A percentile compares a stretch with the other conserved stretches of the same genome.
phyloP scores from a whole-genome alignment of 1,140 invertebrate species.

The Ceratoteleas bidentatus region DNA sequence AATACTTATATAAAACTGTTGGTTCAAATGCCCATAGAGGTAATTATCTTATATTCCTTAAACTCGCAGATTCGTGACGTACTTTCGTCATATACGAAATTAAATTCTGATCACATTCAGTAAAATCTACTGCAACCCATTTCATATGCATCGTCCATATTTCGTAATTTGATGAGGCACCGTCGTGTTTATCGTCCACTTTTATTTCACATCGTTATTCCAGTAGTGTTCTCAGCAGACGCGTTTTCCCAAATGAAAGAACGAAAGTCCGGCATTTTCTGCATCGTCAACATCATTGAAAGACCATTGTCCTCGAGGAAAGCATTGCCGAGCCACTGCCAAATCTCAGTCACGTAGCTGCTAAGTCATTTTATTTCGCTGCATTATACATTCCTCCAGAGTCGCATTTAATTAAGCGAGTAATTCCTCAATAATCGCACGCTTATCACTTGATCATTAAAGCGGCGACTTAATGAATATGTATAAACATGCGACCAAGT shows the following conservation, averaged over 20 bases:
- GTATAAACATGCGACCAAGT: conserved; percentile 14
- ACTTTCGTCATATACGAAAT: too few relatives aligned
- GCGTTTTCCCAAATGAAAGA: conserved; percentile 36
- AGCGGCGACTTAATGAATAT: conserved; percentile 32
- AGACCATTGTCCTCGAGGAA: conserved; percentile 37
- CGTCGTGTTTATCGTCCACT: conserved; percentile 1
- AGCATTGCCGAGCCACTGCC: conserved; percentile 39
- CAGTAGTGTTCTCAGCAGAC: conserved; percentile 1
- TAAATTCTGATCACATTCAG: too few relatives aligned
- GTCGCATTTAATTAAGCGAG: too few relatives aligned
- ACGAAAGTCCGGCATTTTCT: conserved; percentile 41
- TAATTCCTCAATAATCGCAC: too few relatives aligned
- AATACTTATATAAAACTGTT: too few relatives aligned
- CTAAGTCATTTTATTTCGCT: background rate
- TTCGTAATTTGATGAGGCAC: background rate
- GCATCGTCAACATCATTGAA: conserved; percentile 57
- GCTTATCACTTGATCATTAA: conserved; percentile 1
- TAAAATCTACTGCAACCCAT: too few relatives aligned
- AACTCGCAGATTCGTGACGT: too few relatives aligned
- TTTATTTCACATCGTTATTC: conserved; percentile 46
- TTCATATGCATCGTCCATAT: background rate
- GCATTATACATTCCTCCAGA: too few relatives aligned
- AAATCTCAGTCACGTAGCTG: conserved; percentile 28
- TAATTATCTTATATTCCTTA: too few relatives aligned
- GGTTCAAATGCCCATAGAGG: too few relatives aligned